Base-by-base conservation (phyloP, 2,797 vertebrate genomes). In the Rhadinocentrus ornatus region DNA sequence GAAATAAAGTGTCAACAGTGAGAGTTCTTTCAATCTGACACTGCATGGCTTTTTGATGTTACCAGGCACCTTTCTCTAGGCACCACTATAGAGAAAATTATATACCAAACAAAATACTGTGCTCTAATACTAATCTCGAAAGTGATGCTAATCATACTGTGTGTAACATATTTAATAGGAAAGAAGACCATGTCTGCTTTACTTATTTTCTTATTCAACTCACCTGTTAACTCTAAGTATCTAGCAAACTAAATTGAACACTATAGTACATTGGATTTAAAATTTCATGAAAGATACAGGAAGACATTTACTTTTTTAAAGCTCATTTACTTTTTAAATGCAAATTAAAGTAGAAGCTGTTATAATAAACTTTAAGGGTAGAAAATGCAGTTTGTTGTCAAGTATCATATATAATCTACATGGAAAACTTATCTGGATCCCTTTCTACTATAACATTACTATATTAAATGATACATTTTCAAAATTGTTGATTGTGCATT, bases 21-120 rank as follows among this genome's bases (percentile, higher is more conserved):
- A 66, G 50, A 62, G 69, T 67, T 59, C 56, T 66, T 85, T 80
- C 73, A 72, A 44, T 39, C 68, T 70, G 78, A 76, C 81, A 89
- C 76, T 75, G 80, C 63, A 50, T 56, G 58, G 75, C 76, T 79
- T 84, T 80, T 71, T 83, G 56, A 83, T 71, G 65, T 61, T 71
- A 50, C 75, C 80, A 66, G 46, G 57, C 77, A 66, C 12, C 35
- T 37, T 37, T 37, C 35, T 37, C 11, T 37, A 37, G 12, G 35
- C 35, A 37, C 11, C 2, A 12, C 35, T 3, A 32, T 55, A 73
- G 27, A 52, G 56, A 73, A 68, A 26, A 54, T 56, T 62, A 56
- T 5, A 24, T 46, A 56, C 63, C n/a, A 26, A 29, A 69, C 50
- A 31, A 62, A 11, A 11, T 16, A 35, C n/a, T 65, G 11, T 18